Conservation (phyloP, 2,888 invertebrate species). For the Epirrhoe tristata region DNA sequence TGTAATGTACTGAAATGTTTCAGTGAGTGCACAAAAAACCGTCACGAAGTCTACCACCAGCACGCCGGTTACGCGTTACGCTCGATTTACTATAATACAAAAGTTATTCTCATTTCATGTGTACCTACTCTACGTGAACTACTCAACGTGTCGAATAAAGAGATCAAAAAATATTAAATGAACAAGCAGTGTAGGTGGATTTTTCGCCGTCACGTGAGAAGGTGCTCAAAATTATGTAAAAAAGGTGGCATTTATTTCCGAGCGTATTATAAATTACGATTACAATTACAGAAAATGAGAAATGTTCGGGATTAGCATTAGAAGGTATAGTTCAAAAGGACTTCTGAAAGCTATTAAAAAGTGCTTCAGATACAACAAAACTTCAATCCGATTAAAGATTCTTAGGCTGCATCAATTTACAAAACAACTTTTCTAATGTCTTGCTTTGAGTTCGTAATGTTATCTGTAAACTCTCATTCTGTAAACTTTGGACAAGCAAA, state of each 20-base stretch:
- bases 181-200: background rate
- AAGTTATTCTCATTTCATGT: conserved; percentile 8
- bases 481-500: conserved; percentile 12
- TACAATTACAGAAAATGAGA: conserved; percentile 1
- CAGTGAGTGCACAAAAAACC: conserved; percentile 4
- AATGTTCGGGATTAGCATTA: background rate
- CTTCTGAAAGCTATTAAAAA: background rate
- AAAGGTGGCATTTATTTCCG: conserved; percentile 9
- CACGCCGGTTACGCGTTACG: too few species aligned
- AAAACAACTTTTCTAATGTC: conserved; percentile 8
- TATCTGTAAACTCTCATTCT: conserved; percentile 17
- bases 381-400: background rate
- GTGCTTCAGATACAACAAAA: background rate
- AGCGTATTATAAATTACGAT: background rate
- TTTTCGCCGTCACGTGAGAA: conserved; percentile 1
- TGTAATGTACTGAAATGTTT: conserved; percentile 4
- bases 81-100: background rate
- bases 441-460: conserved; percentile 17
- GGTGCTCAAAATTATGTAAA: conserved; percentile 17
- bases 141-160: conserved; percentile 1
- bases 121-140: conserved; percentile 3
- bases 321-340: background rate
- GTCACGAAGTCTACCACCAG: background rate
- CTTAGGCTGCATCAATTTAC: background rate
- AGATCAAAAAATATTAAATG: background rate